Percentiles rank a stretch among this genome's conserved stretches.
These are phyloP conservation scores for Rhinella marina DNA, from an alignment of 2,797 vertebrate genomes.

Conservation along the genomic window DNA sequence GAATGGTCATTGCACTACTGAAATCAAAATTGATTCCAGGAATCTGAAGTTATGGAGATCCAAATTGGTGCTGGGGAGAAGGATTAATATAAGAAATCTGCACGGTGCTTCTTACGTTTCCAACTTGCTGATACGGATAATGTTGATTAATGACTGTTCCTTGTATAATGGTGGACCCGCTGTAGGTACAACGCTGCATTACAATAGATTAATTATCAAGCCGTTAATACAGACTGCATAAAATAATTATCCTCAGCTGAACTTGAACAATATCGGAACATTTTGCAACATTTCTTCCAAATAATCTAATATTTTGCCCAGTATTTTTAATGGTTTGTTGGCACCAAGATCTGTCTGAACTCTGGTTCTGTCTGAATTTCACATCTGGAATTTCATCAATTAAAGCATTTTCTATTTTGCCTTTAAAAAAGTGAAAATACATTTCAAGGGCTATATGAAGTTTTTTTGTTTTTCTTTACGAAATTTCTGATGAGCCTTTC, in stretches of 20 bases:
- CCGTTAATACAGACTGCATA: neutral
- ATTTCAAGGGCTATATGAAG: neutral
- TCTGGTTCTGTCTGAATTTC: neutral
- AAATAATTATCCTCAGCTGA: constrained; percentile 10
- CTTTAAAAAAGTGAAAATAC: neutral
- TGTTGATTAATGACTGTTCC: neutral
- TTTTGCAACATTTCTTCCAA: neutral
- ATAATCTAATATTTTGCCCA: neutral
- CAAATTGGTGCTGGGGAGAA: neutral
- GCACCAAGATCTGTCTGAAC: neutral
- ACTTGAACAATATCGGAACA: constrained; percentile 25
- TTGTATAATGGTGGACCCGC: neutral
- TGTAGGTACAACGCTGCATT: neutral
- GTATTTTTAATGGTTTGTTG: neutral
- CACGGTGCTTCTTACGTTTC: neutral
- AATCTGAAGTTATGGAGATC: neutral
- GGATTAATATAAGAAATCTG: neutral
- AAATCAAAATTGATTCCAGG: neutral
- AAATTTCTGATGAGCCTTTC: neutral
- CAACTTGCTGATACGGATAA: neutral
- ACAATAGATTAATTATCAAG: neutral
- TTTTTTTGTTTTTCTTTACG: neutral
- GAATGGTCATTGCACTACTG: too few species aligned
- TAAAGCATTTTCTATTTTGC: neutral
- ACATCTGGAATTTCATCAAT: constrained; percentile 32